Percentiles rank a stretch among this genome's conserved stretches.
These are phyloP conservation scores for Colostygia pectinataria DNA, from an alignment of 2,888 invertebrate genomes.

Conservation along the genomic window DNA sequence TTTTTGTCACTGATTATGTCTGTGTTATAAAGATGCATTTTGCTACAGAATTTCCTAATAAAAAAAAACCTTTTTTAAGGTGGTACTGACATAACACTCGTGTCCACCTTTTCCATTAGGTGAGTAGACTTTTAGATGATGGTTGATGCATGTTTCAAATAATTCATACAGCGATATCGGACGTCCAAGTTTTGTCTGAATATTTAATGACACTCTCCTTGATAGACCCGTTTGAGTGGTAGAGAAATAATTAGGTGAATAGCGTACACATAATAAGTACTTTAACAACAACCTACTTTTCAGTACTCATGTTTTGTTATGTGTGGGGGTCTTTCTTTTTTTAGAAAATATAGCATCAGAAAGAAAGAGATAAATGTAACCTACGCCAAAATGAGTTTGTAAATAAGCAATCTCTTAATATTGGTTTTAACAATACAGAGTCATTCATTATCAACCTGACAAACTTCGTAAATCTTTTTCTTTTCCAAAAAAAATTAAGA, in stretches of 20 bases:
- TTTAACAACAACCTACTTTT: too few species aligned
- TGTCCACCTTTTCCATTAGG: constrained; percentile 9
- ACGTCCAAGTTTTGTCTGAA: constrained; percentile 22
- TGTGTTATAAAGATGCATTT: not conserved
- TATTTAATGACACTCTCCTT: constrained; percentile 23
- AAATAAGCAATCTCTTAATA: too few species aligned
- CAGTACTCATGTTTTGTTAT: too few species aligned
- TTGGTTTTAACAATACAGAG: too few species aligned
- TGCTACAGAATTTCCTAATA: not conserved
- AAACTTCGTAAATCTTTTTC: too few species aligned
- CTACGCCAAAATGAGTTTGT: too few species aligned
- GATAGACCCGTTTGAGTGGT: constrained; percentile 8
- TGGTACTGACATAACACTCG: not conserved
- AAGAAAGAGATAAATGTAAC: too few species aligned
- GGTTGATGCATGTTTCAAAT: constrained; percentile 14
- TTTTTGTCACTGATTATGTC: too few species aligned
- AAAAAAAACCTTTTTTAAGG: not conserved
- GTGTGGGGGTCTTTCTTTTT: too few species aligned
- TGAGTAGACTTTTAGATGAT: constrained; percentile 13
- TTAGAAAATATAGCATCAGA: too few species aligned
- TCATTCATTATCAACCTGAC: too few species aligned
- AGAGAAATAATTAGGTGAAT: constrained; percentile 3
- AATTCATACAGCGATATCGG: constrained; percentile 20
- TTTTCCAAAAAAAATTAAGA: too few species aligned
- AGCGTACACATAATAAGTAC: not conserved